Percentiles rank a stretch among this genome's conserved stretches.
phyloP scores from a whole-genome alignment of 2,888 invertebrate genomes.

The Gonocerus acuteangulatus region DNA sequence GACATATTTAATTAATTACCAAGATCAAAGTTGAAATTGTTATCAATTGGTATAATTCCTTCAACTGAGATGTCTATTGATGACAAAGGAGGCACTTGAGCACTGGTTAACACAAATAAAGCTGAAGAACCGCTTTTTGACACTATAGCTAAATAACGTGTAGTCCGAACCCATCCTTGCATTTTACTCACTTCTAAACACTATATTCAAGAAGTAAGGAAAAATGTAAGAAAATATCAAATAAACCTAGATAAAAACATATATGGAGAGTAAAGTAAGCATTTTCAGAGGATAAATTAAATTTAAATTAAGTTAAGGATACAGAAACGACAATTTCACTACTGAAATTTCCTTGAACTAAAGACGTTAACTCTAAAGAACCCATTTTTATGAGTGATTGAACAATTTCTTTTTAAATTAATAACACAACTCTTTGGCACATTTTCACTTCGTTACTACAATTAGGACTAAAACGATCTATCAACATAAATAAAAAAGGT shows the following conservation, averaged over 20 bases:
- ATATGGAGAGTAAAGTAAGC: too few relatives aligned
- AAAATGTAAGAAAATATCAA: background rate
- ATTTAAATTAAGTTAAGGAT: slow-evolving; percentile 7
- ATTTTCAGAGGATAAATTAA: background rate
- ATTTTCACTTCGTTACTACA: background rate
- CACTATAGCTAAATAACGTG: slow-evolving; percentile 53
- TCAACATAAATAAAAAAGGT: slow-evolving; percentile 10
- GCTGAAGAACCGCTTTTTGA: slow-evolving; percentile 51
- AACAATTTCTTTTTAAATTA: slow-evolving; percentile 1
- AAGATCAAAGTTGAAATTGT: slow-evolving; percentile 68
- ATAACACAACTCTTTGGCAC: background rate
- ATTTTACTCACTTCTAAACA: slow-evolving; percentile 45
- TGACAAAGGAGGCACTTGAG: slow-evolving; percentile 59
- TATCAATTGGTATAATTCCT: slow-evolving; percentile 70
- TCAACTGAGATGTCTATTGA: slow-evolving; percentile 73
- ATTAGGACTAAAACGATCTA: background rate
- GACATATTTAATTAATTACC: slow-evolving; percentile 48
- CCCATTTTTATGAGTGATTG: slow-evolving; percentile 1
- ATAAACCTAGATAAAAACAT: background rate
- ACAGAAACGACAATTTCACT: slow-evolving; percentile 18
- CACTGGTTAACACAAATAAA: slow-evolving; percentile 51
- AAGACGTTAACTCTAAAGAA: slow-evolving; percentile 14
- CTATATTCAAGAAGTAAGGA: slow-evolving; percentile 26
- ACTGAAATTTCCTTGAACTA: slow-evolving; percentile 10
- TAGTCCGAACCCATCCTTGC: slow-evolving; percentile 48